phyloP scores from a whole-genome alignment of 2,888 invertebrate species.

The Portevinia maculata region DNA sequence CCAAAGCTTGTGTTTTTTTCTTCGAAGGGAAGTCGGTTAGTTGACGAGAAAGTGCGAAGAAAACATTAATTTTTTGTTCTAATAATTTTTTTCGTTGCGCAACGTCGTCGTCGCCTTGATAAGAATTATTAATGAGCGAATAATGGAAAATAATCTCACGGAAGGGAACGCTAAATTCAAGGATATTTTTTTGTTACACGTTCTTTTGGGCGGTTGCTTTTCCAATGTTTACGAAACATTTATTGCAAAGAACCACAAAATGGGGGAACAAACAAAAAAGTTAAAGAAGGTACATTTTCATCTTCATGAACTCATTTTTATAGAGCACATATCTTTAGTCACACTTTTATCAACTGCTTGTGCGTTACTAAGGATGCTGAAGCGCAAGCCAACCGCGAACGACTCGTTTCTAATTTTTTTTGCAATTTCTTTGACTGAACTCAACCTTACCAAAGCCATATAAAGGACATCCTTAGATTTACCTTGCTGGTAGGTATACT shows the following conservation, averaged over 20 bases:
- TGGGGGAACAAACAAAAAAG: conserved; percentile 18
- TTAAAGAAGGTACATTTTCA: neutral
- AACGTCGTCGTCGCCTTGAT: conserved; percentile 73
- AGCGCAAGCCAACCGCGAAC: too few species aligned
- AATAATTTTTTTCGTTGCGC: conserved; percentile 53
- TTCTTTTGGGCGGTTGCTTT: conserved; percentile 18
- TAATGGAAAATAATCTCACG: conserved; percentile 78
- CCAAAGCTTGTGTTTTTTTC: too few species aligned
- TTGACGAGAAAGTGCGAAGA: conserved; percentile 32
- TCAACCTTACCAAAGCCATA: too few species aligned
- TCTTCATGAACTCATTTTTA: too few species aligned
- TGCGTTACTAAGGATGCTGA: conserved; percentile 3
- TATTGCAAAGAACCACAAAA: conserved; percentile 42
- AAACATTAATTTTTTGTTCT: conserved; percentile 69
- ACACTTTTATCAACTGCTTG: too few species aligned
- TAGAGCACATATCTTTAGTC: too few species aligned
- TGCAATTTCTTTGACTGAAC: too few species aligned
- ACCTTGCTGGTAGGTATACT: conserved; percentile 33
- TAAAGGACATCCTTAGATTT: conserved; percentile 7
- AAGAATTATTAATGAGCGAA: conserved; percentile 79
- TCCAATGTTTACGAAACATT: conserved; percentile 62
- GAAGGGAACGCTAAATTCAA: conserved; percentile 75
- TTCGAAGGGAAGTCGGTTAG: neutral
- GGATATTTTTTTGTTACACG: conserved; percentile 60
- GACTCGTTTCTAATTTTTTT: conserved; percentile 30